Conservation (phyloP, 2,888 invertebrate species). For the Rotaria macrura region DNA sequence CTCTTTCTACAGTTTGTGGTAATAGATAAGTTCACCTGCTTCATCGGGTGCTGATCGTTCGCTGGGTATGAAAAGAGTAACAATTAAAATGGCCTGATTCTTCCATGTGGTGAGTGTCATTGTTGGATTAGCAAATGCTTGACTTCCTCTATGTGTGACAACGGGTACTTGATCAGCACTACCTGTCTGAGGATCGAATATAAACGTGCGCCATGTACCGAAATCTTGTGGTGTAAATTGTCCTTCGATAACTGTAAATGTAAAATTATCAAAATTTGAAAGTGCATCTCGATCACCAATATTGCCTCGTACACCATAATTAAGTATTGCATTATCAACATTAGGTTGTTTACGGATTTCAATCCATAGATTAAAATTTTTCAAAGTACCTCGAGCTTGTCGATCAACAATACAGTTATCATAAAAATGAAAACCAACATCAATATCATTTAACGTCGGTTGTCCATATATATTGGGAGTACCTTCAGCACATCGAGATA, state of each 20-base stretch:
- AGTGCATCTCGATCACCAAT: background rate
- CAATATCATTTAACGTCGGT: background rate
- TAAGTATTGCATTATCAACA: conserved; percentile 3
- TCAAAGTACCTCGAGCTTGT: background rate
- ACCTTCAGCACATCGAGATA: conserved; percentile 3
- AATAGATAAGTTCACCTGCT: conserved; percentile 20
- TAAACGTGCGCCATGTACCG: background rate
- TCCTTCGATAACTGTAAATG: background rate
- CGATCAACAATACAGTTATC: conserved; percentile 13
- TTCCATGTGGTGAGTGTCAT: background rate
- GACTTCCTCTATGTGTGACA: background rate
- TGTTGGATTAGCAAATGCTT: conserved; percentile 21
- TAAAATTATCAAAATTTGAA: background rate
- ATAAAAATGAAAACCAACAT: conserved; percentile 7
- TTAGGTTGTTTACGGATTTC: background rate
- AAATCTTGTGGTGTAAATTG: conserved; percentile 2
- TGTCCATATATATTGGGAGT: background rate
- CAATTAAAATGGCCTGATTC: background rate
- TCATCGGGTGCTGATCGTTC: background rate
- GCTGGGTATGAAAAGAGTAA: background rate
- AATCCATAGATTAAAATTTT: background rate
- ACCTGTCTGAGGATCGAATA: background rate
- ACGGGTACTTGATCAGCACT: background rate
- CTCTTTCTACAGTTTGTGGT: background rate
- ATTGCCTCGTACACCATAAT: background rate